These are phyloP conservation scores for Amphimedon queenslandica DNA, from an alignment of 37 sponge, comb jelly and placozoan genomes.

Conservation along the genomic window DNA sequence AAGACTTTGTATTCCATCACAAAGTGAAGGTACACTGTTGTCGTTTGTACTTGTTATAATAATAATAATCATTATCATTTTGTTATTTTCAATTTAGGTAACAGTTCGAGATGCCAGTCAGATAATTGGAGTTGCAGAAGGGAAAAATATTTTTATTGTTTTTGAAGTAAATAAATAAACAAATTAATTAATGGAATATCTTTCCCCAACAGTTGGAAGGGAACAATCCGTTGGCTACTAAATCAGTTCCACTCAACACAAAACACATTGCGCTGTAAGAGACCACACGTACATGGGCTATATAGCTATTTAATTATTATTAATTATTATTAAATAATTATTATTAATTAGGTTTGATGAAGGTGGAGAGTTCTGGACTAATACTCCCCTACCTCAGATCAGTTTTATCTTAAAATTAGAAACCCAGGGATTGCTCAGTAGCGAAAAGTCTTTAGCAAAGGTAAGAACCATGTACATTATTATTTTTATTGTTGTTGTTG, in stretches of 20 bases:
- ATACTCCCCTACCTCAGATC: constrained; percentile 59
- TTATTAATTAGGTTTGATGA: constrained; percentile 33
- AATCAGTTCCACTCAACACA: not conserved
- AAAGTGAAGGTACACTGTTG: constrained; percentile 21
- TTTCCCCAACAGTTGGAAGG: too few relatives aligned
- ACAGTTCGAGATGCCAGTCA: not conserved
- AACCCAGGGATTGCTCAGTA: constrained; percentile 40
- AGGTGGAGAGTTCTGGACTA: constrained; percentile 46
- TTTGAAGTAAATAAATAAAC: not conserved
- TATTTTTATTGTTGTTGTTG: too few relatives aligned
- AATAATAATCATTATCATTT: too few relatives aligned
- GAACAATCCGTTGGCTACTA: too few relatives aligned
- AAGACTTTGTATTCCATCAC: constrained; percentile 27
- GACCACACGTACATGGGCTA: too few relatives aligned
- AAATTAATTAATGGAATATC: too few relatives aligned
- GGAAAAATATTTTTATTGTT: not conserved
- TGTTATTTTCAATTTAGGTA: not conserved
- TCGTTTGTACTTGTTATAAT: not conserved
- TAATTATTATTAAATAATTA: not conserved
- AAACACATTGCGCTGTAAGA: not conserved
- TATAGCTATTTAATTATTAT: not conserved
- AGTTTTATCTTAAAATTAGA: constrained; percentile 17
- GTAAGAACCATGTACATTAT: constrained; percentile 18
- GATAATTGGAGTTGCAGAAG: not conserved
- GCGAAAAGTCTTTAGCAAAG: constrained; percentile 55